Conservation (phyloP, 2,888 invertebrate genomes). For the Polydrusus tereticollis region DNA sequence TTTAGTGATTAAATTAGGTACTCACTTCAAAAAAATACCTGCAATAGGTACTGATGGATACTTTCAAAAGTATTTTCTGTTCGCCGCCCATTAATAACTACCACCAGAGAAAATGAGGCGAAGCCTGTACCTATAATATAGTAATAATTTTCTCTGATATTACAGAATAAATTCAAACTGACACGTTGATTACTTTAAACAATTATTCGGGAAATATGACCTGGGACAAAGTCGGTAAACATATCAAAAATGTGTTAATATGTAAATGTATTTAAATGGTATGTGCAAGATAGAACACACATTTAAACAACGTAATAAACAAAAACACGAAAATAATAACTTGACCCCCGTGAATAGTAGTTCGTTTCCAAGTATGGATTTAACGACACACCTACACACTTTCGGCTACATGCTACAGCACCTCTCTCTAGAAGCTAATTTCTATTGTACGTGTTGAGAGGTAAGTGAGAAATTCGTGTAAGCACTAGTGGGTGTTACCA, state of each 20-base stretch:
- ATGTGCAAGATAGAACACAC: background rate
- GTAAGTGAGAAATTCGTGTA: background rate
- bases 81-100: too few relatives aligned
- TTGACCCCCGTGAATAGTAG: constrained; percentile 10
- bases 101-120: too few relatives aligned
- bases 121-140: too few relatives aligned
- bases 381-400: constrained; percentile 7
- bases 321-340: constrained; percentile 8
- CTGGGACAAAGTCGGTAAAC: background rate
- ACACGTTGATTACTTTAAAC: background rate
- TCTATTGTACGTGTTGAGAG: background rate
- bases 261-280: background rate
- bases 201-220: background rate
- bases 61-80: too few relatives aligned
- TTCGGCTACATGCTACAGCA: background rate
- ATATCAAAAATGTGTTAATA: background rate
- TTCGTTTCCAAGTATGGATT: constrained; percentile 11
- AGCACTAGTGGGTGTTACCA: too few relatives aligned
- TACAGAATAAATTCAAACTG: background rate
- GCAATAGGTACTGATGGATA: too few relatives aligned
- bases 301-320: constrained; percentile 1
- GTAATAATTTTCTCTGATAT: too few relatives aligned
- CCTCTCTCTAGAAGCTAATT: constrained; percentile 6
- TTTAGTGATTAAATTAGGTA: too few relatives aligned
- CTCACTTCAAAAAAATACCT: too few relatives aligned